Percentiles rank a stretch among this genome's conserved stretches.
Evolutionary conservation across 2,797 vertebrate genomes (phyloP).

Genomic region (Rhabdomys pumilio): DNA sequence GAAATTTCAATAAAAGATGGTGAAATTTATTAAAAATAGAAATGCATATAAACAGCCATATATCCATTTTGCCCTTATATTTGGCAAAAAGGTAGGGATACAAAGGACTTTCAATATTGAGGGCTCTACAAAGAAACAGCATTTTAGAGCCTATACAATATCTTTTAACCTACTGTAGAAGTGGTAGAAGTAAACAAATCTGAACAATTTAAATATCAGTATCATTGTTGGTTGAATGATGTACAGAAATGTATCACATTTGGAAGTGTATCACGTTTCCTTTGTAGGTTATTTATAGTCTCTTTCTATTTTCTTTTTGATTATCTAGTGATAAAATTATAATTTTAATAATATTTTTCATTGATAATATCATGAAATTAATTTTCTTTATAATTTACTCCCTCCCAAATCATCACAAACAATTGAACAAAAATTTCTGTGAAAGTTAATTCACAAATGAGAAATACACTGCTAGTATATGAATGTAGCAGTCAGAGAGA

Average conservation of each 20-base stretch:
- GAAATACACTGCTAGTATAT: background rate
- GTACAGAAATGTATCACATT: background rate
- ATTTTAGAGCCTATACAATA: slow-evolving; percentile 12
- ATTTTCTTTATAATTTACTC: background rate
- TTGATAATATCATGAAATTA: background rate
- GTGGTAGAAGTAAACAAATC: slow-evolving; percentile 16
- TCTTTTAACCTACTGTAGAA: background rate
- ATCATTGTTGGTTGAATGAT: background rate
- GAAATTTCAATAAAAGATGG: slow-evolving; percentile 60
- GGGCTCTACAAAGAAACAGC: background rate
- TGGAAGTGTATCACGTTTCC: background rate
- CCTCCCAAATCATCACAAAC: background rate
- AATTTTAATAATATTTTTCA: slow-evolving; percentile 6
- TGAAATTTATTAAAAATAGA: slow-evolving; percentile 52
- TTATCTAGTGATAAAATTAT: background rate
- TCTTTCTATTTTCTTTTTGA: background rate
- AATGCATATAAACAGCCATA: background rate
- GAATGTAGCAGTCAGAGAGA: background rate
- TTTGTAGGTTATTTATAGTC: background rate
- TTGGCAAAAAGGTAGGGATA: slow-evolving; percentile 47
- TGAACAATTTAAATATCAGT: slow-evolving; percentile 5
- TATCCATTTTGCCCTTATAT: background rate
- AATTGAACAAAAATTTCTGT: background rate
- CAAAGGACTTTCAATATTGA: slow-evolving; percentile 6
- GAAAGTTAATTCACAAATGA: background rate